Base-by-base conservation (phyloP, 2,888 invertebrate genomes). In the Sturmia bella region DNA sequence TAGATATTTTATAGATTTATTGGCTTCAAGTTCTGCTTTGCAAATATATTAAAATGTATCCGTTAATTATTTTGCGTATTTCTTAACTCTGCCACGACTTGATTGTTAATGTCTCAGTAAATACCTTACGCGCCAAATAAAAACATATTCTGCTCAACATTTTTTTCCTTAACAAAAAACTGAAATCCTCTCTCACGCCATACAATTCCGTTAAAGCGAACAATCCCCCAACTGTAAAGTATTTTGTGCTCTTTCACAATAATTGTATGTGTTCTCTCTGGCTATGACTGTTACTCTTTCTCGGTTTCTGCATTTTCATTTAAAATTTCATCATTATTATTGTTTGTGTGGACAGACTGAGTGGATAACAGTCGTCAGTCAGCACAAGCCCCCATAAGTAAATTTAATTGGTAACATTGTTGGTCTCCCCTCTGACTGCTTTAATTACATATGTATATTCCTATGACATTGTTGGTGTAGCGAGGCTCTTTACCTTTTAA, bases 71-170 rank as follows among this genome's bases (percentile, higher is more conserved):
- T 41, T 61, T 66, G 21, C 37, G 59, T 61, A 59, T 70, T 72
- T 80, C 78, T 82, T 82, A 78, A 78, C 82, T 70, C 70, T 70
- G 82, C 78, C 74, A 82, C 82, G 78, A 82, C 74, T 82, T 70
- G 74, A 78, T 75, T 82, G 78, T 78, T 74, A 82, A 82, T 82
- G 82, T 73, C 66, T 76, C 56, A 59, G 77, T 73, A 45, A 82
- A 41, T 66, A n/a, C 78, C 77, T 70, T 77, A 82, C 88, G 87
- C 87, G 87, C 88, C 87, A 88, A 87, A 86, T 87, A 84, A 85
- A 86, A 86, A 83, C 84, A 77, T 80, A 82, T 74, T 83, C 76
- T 72, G 32, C 68, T 79, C 70, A 70, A 64, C 39, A 50, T 48
- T 69, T 70, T 78, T 80, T 82, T 70, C 74, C 69, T 74, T 64